These are phyloP conservation scores for Triplophysa bombifrons DNA, from an alignment of 2,797 vertebrate species.

Conservation along the genomic window DNA sequence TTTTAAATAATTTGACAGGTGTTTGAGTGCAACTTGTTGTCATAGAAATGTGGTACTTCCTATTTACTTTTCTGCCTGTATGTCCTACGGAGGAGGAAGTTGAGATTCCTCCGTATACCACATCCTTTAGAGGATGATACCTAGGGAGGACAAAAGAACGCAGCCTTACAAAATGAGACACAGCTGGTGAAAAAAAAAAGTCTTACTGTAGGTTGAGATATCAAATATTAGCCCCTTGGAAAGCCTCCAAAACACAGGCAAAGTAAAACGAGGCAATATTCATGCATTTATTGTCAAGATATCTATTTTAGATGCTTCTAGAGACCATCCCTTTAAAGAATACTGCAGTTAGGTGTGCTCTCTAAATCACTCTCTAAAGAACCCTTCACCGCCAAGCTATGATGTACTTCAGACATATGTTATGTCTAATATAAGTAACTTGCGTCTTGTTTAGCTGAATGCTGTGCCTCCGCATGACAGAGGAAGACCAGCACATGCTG, in stretches of 20 bases:
- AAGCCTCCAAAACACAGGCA: constrained; percentile 12
- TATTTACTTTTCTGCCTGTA: too few relatives aligned
- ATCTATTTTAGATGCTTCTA: constrained; percentile 1
- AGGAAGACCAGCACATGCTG: background rate
- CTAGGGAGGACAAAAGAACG: too few relatives aligned
- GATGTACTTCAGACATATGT: background rate
- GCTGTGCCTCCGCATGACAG: background rate
- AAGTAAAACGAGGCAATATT: constrained; percentile 6
- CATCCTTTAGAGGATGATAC: too few relatives aligned
- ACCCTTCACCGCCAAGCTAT: background rate
- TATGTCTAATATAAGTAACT: constrained; percentile 7
- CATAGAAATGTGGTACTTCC: too few relatives aligned
- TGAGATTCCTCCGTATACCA: too few relatives aligned
- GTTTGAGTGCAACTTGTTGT: too few relatives aligned
- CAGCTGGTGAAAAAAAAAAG: background rate
- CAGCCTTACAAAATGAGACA: too few relatives aligned
- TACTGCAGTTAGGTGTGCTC: background rate
- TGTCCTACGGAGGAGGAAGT: background rate
- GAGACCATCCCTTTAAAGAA: constrained; percentile 1
- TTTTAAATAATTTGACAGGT: too few relatives aligned
- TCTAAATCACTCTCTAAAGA: background rate
- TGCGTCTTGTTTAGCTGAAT: background rate
- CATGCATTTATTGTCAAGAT: background rate
- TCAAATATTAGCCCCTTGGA: background rate
- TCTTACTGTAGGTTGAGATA: background rate